A percentile compares a stretch with the other conserved stretches of the same genome.
These are phyloP conservation scores for Lasioglossum vierecki DNA, from an alignment of 2,888 invertebrate genomes.

Conservation along the genomic window DNA sequence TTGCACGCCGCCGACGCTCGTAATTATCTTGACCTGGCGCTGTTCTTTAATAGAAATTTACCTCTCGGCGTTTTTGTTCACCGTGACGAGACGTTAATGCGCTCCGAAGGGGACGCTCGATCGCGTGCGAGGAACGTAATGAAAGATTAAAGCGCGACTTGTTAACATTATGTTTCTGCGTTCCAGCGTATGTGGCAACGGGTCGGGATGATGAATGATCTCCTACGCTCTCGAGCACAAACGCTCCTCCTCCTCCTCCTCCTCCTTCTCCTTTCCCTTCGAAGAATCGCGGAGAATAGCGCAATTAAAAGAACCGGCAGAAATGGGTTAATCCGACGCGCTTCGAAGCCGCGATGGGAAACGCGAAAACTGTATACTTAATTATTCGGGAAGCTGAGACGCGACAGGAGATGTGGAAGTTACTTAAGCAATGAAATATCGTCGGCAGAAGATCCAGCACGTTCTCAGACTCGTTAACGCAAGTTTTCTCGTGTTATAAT, in stretches of 20 bases:
- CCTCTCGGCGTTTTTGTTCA: conserved; percentile 22
- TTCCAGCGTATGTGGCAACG: conserved; percentile 46
- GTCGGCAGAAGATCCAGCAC: background rate
- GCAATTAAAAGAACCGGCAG: conserved; percentile 5
- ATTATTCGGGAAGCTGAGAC: background rate
- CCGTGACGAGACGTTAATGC: conserved; percentile 43
- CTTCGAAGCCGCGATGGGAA: background rate
- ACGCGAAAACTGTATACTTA: too few relatives aligned
- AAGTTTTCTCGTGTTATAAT: background rate
- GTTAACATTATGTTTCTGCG: conserved; percentile 46
- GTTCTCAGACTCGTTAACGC: background rate
- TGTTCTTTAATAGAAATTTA: conserved; percentile 50
- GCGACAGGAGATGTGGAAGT: background rate
- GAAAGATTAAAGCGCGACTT: conserved; percentile 43
- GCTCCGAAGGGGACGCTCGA: conserved; percentile 30
- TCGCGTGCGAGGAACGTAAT: conserved; percentile 39
- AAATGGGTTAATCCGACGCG: conserved; percentile 20
- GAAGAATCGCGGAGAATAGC: background rate
- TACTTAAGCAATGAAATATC: background rate
- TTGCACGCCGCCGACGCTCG: conserved; percentile 52
- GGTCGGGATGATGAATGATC: conserved; percentile 40
- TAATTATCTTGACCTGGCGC: conserved; percentile 53
- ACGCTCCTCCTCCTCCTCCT: background rate
- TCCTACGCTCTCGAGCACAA: conserved; percentile 12
- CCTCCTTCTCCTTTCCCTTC: background rate